phyloP scores from a whole-genome alignment of 2,797 vertebrate genomes.

The Coranthus polyacanthus region DNA sequence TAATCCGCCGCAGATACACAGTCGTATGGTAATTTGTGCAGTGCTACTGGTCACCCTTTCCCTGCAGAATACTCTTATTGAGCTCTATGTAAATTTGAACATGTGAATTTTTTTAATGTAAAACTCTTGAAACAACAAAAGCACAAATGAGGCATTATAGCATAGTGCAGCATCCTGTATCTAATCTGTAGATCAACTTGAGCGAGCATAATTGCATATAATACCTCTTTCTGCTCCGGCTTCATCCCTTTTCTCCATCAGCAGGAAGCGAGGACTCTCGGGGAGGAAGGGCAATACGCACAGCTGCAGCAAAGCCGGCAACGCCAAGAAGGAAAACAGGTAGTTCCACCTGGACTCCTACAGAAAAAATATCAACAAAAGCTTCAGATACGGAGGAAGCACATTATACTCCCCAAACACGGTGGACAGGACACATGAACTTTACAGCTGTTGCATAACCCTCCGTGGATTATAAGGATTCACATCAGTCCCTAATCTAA shows the following conservation, averaged over 20 bases:
- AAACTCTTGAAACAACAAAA: slow-evolving; percentile 15
- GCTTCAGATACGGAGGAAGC: background rate
- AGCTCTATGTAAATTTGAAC: background rate
- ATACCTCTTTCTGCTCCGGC: slow-evolving; percentile 90
- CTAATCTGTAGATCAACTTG: background rate
- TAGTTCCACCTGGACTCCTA: slow-evolving; percentile 92
- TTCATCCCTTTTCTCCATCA: slow-evolving; percentile 90
- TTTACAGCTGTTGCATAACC: background rate
- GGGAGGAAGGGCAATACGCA: slow-evolving; percentile 92
- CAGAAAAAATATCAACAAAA: slow-evolving; percentile 36
- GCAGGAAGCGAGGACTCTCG: slow-evolving; percentile 93
- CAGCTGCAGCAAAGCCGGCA: slow-evolving; percentile 89
- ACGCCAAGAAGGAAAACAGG: slow-evolving; percentile 88
- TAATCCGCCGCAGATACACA: background rate
- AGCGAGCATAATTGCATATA: background rate
- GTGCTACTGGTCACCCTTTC: background rate
- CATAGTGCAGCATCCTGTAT: background rate
- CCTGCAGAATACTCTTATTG: background rate
- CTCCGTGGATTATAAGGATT: background rate
- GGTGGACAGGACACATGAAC: too few relatives aligned
- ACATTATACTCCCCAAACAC: too few relatives aligned
- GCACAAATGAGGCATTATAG: background rate
- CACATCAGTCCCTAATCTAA: background rate
- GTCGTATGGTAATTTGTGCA: background rate
- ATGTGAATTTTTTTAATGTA: slow-evolving; percentile 1